Evolutionary conservation across 2,888 invertebrate species (phyloP).

Genomic region (Pyrochroa serraticornis): DNA sequence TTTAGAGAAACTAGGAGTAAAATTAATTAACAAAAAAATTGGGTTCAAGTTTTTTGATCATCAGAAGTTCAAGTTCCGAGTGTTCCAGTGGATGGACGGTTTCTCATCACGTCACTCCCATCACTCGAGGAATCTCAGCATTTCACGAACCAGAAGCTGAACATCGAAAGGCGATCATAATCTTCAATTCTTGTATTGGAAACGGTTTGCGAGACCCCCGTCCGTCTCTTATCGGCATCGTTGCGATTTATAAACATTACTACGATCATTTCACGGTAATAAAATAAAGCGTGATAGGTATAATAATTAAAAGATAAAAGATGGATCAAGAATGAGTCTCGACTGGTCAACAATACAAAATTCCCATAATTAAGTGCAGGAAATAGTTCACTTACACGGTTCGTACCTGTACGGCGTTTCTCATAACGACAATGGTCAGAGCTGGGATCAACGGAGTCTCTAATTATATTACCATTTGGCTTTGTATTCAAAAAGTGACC

Average conservation of each 20-base stretch:
- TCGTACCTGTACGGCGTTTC: conserved; percentile 16
- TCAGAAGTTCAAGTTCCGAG: background rate
- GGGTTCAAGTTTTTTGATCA: background rate
- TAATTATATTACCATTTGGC: conserved; percentile 26
- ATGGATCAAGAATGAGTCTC: background rate
- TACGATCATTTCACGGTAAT: background rate
- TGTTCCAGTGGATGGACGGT: conserved; percentile 16
- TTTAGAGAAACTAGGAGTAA: no score
- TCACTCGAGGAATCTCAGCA: conserved; percentile 36
- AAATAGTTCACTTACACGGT: conserved; percentile 29
- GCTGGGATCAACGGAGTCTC: conserved; percentile 15
- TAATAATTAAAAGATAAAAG: background rate
- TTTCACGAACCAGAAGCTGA: conserved; percentile 33
- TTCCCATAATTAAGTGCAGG: conserved; percentile 41
- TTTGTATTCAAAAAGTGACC: conserved; percentile 26
- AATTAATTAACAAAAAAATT: no score
- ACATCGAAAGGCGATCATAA: conserved; percentile 26
- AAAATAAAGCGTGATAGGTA: background rate
- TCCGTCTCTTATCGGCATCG: no score
- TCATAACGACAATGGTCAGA: conserved; percentile 29
- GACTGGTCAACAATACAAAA: conserved; percentile 35
- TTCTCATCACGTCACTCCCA: conserved; percentile 35
- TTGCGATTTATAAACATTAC: no score
- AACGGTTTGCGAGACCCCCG: no score
- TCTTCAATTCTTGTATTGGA: conserved; percentile 8